Conservation (phyloP, 2,113 vertebrate species). For the Alosa alosa region DNA sequence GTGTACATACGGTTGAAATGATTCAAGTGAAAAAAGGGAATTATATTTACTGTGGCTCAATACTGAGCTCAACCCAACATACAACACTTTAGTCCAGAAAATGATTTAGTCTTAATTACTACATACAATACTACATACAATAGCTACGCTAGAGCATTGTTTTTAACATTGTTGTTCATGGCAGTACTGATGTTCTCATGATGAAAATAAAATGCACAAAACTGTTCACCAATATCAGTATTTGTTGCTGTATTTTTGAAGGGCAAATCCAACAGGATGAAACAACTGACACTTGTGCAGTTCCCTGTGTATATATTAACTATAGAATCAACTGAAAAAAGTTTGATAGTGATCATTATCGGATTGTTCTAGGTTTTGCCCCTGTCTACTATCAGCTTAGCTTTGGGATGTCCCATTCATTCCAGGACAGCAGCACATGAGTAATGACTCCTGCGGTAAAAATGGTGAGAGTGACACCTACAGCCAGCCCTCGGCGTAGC, state of each 20-base stretch:
- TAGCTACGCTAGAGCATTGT: no score
- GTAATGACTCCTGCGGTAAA: slow-evolving; percentile 58
- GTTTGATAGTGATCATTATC: no score
- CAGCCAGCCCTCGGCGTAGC: slow-evolving; percentile 52
- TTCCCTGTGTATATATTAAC: no score
- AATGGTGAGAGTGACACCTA: slow-evolving; percentile 62
- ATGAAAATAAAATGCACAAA: no score
- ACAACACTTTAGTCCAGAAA: not conserved
- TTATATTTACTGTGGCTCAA: not conserved
- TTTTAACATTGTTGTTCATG: no score
- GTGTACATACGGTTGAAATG: not conserved
- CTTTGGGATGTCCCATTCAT: not conserved
- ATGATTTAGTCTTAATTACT: not conserved
- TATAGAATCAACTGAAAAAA: no score
- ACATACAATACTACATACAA: no score
- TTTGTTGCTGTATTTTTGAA: not conserved
- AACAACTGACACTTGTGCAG: not conserved
- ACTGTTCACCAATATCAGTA: no score
- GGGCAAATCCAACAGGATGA: not conserved
- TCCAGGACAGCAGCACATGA: slow-evolving; percentile 46
- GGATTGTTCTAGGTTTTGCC: no score
- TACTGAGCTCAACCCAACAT: not conserved
- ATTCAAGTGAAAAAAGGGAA: not conserved
- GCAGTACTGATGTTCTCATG: no score
- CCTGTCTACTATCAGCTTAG: not conserved